Conservation (phyloP, 2,888 invertebrate genomes). For the Hypselothyrea guttata region DNA sequence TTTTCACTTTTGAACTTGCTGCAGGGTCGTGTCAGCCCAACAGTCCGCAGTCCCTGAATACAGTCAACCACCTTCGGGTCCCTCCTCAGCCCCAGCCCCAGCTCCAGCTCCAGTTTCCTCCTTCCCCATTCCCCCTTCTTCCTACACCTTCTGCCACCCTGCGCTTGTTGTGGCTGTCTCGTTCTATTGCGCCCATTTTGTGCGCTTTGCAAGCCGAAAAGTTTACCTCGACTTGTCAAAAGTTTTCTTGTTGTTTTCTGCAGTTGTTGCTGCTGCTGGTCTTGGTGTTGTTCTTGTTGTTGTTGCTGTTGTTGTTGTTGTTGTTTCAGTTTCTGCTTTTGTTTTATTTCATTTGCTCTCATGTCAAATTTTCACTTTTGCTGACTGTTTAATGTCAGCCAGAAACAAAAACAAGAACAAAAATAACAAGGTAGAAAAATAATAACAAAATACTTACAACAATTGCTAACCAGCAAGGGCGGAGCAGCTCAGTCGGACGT, state of each 20-base stretch:
- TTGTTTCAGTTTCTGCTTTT: conserved; percentile 43
- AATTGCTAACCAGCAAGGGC: too few relatives aligned
- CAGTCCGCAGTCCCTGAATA: background rate
- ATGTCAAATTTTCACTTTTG: conserved; percentile 75
- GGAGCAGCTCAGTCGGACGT: too few relatives aligned
- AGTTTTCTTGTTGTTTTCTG: conserved; percentile 48
- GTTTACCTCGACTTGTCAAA: conserved; percentile 66
- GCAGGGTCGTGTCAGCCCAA: conserved; percentile 37
- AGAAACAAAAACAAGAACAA: conserved; percentile 23
- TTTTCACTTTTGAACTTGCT: conserved; percentile 76
- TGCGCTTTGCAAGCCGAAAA: conserved; percentile 57
- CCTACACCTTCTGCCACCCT: background rate
- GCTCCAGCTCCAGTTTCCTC: too few relatives aligned
- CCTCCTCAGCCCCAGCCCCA: too few relatives aligned
- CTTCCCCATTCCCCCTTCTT: background rate
- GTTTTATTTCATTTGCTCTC: conserved; percentile 62
- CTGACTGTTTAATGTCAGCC: conserved; percentile 70
- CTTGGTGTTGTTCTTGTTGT: conserved; percentile 21
- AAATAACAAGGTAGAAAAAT: background rate
- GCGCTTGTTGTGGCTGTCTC: conserved; percentile 21
- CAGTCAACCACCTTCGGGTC: background rate
- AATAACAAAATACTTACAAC: too few relatives aligned
- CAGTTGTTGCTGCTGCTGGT: conserved; percentile 22
- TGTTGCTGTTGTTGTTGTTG: conserved; percentile 23
- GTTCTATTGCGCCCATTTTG: conserved; percentile 59